Conservation (phyloP, 2,888 invertebrate species). For the Lomographa bimaculata region DNA sequence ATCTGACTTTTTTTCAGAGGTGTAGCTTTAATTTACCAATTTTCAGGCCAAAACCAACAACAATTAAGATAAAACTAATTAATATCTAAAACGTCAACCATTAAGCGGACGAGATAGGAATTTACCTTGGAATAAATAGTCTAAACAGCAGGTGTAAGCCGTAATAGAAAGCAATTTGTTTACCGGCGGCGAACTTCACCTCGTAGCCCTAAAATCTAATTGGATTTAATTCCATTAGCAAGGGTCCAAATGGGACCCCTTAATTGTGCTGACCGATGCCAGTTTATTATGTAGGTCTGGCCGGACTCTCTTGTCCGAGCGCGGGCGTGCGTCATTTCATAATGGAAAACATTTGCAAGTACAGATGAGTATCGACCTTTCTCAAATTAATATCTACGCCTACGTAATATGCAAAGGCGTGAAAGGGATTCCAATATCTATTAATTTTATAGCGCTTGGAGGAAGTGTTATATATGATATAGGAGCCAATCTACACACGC, state of each 20-base stretch:
- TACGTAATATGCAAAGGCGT: conserved; percentile 19
- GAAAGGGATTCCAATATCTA: conserved; percentile 16
- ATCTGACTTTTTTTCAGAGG: no score
- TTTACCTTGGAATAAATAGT: conserved; percentile 61
- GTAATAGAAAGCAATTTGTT: conserved; percentile 75
- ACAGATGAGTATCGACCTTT: conserved; percentile 24
- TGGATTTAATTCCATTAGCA: conserved; percentile 83
- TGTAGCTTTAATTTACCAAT: conserved; percentile 1
- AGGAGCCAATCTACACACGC: neutral
- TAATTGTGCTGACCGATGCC: conserved; percentile 78
- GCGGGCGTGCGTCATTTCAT: conserved; percentile 48
- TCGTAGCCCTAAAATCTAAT: conserved; percentile 82
- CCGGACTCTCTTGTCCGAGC: conserved; percentile 33
- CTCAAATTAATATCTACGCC: conserved; percentile 23
- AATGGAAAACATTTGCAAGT: conserved; percentile 51
- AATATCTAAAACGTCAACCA: conserved; percentile 51
- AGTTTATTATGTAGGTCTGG: conserved; percentile 61
- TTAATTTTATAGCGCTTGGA: conserved; percentile 19
- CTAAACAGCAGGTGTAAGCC: conserved; percentile 67
- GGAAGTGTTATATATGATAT: conserved; percentile 10
- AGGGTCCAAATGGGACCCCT: conserved; percentile 78
- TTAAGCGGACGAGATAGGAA: conserved; percentile 50
- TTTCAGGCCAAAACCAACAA: conserved; percentile 21
- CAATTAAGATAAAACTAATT: conserved; percentile 45
- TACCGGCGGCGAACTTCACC: conserved; percentile 77